Evolutionary conservation across 2,888 invertebrate species (phyloP).

Genomic region (Eupeodes latifasciatus): DNA sequence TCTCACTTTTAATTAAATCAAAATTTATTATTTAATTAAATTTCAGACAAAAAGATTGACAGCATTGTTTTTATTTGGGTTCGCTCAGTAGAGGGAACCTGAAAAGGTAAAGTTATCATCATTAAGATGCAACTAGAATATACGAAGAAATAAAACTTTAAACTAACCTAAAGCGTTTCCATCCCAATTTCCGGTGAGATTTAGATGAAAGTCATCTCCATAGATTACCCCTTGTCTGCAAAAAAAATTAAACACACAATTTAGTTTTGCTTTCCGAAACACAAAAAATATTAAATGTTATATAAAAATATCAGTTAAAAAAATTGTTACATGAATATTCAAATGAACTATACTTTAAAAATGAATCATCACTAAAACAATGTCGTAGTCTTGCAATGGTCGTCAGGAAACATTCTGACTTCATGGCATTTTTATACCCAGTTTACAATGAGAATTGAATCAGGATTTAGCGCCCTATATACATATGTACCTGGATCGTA

Average conservation of each 20-base stretch:
- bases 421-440: too few relatives aligned
- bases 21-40: background rate
- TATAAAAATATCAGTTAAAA: conserved; percentile 40
- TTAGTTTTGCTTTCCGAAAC: background rate
- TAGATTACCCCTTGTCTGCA: background rate
- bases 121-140: background rate
- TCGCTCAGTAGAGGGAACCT: conserved; percentile 78
- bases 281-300: background rate
- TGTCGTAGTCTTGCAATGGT: too few relatives aligned
- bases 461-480: too few relatives aligned
- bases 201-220: too few relatives aligned
- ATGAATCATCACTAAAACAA: conserved; percentile 49
- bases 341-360: conserved; percentile 71
- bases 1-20: background rate
- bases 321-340: conserved; percentile 68
- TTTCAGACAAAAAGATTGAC: conserved; percentile 55
- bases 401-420: too few relatives aligned
- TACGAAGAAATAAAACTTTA: background rate
- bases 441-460: too few relatives aligned
- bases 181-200: too few relatives aligned
- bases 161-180: conserved; percentile 8
- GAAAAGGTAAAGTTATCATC: conserved; percentile 58
- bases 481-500: too few relatives aligned
- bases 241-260: background rate
- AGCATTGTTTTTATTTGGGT: conserved; percentile 76